These are phyloP conservation scores for Chamaetylas fuelleborni DNA, from an alignment of 2,113 vertebrate species.

Conservation along the genomic window DNA sequence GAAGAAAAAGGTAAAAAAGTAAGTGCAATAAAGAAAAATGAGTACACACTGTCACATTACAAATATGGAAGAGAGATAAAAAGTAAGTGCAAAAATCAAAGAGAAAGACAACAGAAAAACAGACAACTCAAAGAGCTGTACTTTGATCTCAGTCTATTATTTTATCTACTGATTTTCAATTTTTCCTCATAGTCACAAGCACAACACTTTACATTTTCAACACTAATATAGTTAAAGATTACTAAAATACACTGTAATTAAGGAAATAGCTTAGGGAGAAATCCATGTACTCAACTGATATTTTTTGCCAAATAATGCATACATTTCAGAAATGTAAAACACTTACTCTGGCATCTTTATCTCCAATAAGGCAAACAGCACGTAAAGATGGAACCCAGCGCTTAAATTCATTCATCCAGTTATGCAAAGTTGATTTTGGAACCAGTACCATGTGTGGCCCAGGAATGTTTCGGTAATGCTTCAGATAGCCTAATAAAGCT, in stretches of 20 bases:
- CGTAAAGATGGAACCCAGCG: conserved; percentile 86
- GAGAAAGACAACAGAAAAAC: neutral
- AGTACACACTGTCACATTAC: neutral
- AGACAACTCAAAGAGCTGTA: neutral
- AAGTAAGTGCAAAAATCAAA: neutral
- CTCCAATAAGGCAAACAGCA: conserved; percentile 88
- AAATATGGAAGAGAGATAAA: neutral
- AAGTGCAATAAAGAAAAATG: neutral
- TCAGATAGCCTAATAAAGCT: conserved; percentile 87
- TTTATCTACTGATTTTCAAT: neutral
- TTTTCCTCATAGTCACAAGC: neutral
- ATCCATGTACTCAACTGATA: neutral
- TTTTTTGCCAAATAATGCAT: neutral
- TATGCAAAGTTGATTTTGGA: conserved; percentile 88
- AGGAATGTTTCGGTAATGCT: conserved; percentile 88
- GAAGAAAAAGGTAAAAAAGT: neutral
- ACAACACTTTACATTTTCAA: neutral
- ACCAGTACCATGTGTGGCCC: conserved; percentile 92
- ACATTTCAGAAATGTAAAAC: neutral
- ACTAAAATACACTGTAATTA: neutral
- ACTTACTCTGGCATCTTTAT: conserved; percentile 87
- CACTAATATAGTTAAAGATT: neutral
- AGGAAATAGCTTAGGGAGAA: neutral
- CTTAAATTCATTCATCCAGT: conserved; percentile 93
- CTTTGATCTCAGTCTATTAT: neutral